Conservation (phyloP, 2,113 vertebrate genomes). For the Danio rerio region DNA sequence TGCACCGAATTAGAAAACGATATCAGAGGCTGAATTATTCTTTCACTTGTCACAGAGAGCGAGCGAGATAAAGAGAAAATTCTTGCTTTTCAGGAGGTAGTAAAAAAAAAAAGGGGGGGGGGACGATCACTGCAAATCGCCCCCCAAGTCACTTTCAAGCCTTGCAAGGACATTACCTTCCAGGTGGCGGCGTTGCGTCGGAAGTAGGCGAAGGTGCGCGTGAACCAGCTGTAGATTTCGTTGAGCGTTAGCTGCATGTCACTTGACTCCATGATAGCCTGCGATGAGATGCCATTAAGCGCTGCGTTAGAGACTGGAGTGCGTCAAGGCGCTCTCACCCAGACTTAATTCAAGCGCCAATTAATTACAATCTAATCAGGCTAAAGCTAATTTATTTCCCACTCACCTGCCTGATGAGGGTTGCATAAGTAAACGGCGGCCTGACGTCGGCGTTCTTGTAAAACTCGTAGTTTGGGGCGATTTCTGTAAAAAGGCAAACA, state of each 20-base stretch:
- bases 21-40: conserved; percentile 98
- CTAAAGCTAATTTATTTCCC: conserved; percentile 86
- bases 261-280: conserved; percentile 99
- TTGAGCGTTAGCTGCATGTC: conserved; percentile 99
- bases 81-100: conserved; percentile 89
- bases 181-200: conserved; percentile 98
- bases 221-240: conserved; percentile 99
- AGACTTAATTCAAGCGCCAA: conserved; percentile 84
- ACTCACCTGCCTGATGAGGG: conserved; percentile 99
- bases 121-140: conserved; percentile 85
- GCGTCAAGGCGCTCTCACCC: conserved; percentile 57
- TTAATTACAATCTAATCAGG: conserved; percentile 93
- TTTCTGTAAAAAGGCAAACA: conserved; percentile 80
- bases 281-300: conserved; percentile 94
- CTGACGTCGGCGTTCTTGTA: conserved; percentile 99
- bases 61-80: conserved; percentile 71
- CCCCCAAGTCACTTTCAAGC: conserved; percentile 78
- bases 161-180: conserved; percentile 84
- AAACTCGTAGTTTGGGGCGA: conserved; percentile 99
- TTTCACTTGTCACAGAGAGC: conserved; percentile 90
- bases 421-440: conserved; percentile 99
- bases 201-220: conserved; percentile 99
- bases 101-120: conserved; percentile 86
- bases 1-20: conserved; percentile 99
- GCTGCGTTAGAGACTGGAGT: conserved; percentile 86